A percentile compares a stretch with the other conserved stretches of the same genome.
Conservation (phyloP, 2,113 vertebrate genomes). For the Pelecanus crispus region DNA sequence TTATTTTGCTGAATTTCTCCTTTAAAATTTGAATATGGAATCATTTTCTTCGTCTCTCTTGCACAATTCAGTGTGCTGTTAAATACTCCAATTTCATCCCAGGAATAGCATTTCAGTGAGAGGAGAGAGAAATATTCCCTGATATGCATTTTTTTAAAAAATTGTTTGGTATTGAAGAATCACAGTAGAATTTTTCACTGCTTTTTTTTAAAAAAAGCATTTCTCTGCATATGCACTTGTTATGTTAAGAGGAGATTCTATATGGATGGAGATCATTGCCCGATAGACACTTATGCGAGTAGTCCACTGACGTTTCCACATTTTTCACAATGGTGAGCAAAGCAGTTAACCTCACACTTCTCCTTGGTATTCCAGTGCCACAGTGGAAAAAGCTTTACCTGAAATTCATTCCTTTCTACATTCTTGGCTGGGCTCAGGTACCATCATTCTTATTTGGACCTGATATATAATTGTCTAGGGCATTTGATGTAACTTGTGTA, state of each 20-base stretch:
- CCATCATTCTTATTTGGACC: not conserved
- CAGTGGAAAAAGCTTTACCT: not conserved
- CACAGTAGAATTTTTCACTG: not conserved
- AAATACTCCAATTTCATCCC: not conserved
- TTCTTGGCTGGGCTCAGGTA: not conserved
- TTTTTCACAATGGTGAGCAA: not conserved
- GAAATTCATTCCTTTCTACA: not conserved
- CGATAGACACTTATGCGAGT: not conserved
- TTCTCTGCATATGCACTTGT: not conserved
- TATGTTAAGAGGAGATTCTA: not conserved
- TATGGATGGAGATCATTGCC: not conserved
- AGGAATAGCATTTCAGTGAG: not conserved
- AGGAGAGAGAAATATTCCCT: not conserved
- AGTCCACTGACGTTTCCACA: not conserved
- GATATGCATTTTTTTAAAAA: rapidly evolving
- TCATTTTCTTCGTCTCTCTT: not conserved
- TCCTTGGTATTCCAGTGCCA: not conserved
- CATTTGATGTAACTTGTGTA: not conserved
- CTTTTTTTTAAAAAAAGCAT: not conserved
- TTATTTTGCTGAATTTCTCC: not conserved
- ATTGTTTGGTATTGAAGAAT: not conserved
- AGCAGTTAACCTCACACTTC: not conserved
- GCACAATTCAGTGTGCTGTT: not conserved
- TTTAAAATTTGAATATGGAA: not conserved
- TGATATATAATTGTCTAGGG: not conserved